Conservation (phyloP, 2,113 vertebrate genomes). For the Anhinga rufa region DNA sequence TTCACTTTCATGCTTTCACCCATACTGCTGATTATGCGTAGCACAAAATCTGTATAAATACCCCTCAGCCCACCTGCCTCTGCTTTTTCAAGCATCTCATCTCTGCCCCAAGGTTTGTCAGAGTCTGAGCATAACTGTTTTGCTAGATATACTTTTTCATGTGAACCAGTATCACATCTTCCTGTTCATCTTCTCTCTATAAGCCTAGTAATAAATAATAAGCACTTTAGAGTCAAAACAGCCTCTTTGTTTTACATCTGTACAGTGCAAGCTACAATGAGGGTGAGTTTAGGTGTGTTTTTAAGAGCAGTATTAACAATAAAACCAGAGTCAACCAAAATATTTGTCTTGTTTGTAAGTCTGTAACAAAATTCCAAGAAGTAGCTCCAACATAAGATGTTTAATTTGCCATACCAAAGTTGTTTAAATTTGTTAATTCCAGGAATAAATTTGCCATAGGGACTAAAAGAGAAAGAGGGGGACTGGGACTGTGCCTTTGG, state of each 20-base stretch:
- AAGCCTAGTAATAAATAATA: background rate
- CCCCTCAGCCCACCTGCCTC: background rate
- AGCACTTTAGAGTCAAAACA: background rate
- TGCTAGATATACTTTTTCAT: background rate
- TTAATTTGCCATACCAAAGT: background rate
- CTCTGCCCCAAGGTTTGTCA: background rate
- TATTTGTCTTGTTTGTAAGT: background rate
- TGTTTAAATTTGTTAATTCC: background rate
- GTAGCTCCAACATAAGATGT: background rate
- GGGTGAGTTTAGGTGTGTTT: background rate
- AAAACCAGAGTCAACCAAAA: background rate
- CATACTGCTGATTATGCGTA: background rate
- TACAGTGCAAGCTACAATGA: background rate
- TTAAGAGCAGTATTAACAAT: background rate
- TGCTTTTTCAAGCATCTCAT: background rate
- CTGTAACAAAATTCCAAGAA: background rate
- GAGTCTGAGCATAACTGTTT: background rate
- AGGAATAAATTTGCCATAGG: background rate
- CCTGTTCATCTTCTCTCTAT: background rate
- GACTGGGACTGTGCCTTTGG: background rate
- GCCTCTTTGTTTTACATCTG: background rate
- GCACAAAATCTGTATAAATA: background rate
- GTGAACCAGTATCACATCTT: background rate
- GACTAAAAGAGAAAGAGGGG: background rate
- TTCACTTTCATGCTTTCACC: background rate